Base-by-base conservation (phyloP, 1,140 invertebrate genomes). In the Scaptomyza hsui region DNA sequence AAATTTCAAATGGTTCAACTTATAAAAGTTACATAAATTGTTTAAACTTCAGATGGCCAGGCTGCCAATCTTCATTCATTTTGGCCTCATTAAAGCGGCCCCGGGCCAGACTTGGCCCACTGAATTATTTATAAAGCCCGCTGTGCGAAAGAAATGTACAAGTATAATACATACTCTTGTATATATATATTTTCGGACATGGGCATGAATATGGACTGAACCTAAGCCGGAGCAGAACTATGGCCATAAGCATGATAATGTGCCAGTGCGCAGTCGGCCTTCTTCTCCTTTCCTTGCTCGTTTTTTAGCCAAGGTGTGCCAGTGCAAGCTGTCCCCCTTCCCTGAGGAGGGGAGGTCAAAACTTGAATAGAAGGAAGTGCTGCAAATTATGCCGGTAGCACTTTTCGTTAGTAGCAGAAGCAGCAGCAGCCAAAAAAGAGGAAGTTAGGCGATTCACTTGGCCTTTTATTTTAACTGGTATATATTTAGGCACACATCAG, bases 81-180 rank as follows among this genome's bases (percentile, higher is more conserved):
- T 88, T 88, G 83, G 82, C 77, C 82, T 88, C 82, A 88, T 88
- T 88, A 88, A 88, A 88, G 82, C 63, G 71, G 82, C 82, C 75
- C 72, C 83, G 57, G 71, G 64, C 62, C 65, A 73, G 78, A 78
- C 68, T 71, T 71, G 75, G 78, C 63, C 77, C 78, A 88, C 82
- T 88, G 82, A 88, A 88, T 88, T 88, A 88, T 88, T 88, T 88
- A 88, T 88, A 82, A 68, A 51, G 59, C 45, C 62, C 26, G 59
- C 41, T 29, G 29, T 29, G 37, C 62, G 13, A 57, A 65, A 59
- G 62, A 59, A 67, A 71, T 52, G 47, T 51, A 29, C 61, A 71
- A 59, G 61, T 55, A 29, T 41, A 19, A 48, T 55, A 35, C 16
- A n/a, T 39, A 67, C 29, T 26, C 47, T 44, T 19, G 18, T 41